These are phyloP conservation scores for Ammospiza nelsoni DNA, from an alignment of 2,113 vertebrate genomes.

Conservation along the genomic window DNA sequence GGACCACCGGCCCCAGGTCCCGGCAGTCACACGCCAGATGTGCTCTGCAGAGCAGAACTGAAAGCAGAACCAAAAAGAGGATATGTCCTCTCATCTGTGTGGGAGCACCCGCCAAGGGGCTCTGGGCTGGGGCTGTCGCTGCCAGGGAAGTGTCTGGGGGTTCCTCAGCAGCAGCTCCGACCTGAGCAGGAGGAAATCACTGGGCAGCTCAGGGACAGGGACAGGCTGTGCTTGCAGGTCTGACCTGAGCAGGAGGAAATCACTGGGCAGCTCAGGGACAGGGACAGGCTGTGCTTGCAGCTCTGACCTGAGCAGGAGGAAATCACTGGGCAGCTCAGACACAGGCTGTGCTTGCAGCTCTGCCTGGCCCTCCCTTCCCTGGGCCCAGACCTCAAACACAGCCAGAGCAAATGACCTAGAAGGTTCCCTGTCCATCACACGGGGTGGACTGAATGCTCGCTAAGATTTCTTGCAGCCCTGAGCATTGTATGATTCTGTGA, in stretches of 20 bases:
- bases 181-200: not conserved
- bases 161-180: not conserved
- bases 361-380: not conserved
- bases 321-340: not conserved
- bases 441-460: not conserved
- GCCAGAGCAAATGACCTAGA: not conserved
- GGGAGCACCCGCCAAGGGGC: not conserved
- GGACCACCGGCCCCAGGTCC: not conserved
- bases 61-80: constrained; percentile 59
- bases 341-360: accelerated
- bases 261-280: not conserved
- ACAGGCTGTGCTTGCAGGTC: not conserved
- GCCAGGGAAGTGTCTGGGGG: not conserved
- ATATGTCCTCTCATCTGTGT: not conserved
- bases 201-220: not conserved
- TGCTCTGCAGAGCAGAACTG: not conserved
- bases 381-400: not conserved
- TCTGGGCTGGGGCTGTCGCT: accelerated
- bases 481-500: not conserved
- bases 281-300: not conserved
- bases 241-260: not conserved
- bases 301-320: not conserved
- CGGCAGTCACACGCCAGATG: accelerated
- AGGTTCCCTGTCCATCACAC: not conserved
- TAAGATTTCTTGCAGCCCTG: not conserved